Conservation (phyloP, 1,140 invertebrate species). For the Zaprionus lachaisei region DNA sequence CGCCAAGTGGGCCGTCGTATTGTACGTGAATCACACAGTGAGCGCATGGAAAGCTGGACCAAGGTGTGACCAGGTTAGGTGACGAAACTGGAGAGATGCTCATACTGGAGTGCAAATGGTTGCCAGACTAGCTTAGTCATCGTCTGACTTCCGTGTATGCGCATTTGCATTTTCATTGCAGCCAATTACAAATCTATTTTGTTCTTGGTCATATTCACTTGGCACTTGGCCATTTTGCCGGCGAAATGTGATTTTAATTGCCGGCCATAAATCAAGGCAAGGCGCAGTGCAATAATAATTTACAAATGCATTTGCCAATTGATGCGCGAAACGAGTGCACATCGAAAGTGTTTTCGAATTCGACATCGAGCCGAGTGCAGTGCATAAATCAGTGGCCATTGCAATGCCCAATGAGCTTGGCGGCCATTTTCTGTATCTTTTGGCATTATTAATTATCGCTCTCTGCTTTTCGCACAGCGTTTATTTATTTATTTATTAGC, state of each 20-base stretch:
- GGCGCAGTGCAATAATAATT: constrained; percentile 51
- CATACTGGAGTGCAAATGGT: not conserved
- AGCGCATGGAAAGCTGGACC: constrained; percentile 54
- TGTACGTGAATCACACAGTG: constrained; percentile 31
- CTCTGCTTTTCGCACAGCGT: constrained; percentile 50
- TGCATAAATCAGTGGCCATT: constrained; percentile 64
- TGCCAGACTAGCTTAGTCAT: not conserved
- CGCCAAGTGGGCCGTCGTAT: constrained; percentile 42
- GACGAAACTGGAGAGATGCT: not conserved
- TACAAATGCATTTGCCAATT: constrained; percentile 39
- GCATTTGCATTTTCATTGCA: constrained; percentile 63
- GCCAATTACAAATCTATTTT: constrained; percentile 71
- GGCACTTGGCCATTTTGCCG: constrained; percentile 42
- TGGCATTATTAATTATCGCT: constrained; percentile 68
- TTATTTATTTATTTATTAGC: constrained; percentile 65
- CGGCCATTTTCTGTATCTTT: constrained; percentile 69
- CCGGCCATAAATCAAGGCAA: constrained; percentile 64
- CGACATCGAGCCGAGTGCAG: constrained; percentile 25
- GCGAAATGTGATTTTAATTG: constrained; percentile 78
- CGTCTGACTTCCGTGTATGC: not conserved
- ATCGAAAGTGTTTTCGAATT: constrained; percentile 30
- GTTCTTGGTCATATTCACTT: constrained; percentile 27
- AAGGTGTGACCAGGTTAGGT: constrained; percentile 21
- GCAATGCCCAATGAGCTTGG: constrained; percentile 46
- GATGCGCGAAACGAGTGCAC: constrained; percentile 41